Conservation (phyloP, 1,140 invertebrate species). For the Nylanderia fulva region DNA sequence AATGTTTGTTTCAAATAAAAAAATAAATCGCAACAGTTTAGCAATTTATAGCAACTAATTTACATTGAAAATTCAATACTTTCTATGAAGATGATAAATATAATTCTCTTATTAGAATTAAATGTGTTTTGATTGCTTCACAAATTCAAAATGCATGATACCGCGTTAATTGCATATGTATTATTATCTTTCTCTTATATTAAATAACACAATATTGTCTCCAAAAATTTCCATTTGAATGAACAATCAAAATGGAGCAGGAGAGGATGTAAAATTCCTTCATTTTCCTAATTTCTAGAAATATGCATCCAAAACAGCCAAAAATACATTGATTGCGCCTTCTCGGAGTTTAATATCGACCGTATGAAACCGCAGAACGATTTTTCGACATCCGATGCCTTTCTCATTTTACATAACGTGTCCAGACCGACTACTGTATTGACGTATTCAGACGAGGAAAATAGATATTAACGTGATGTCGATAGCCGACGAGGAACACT, state of each 20-base stretch:
- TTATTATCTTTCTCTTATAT: background rate
- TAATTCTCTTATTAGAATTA: background rate
- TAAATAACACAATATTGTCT: background rate
- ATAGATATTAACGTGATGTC: constrained; percentile 35
- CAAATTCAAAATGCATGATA: background rate
- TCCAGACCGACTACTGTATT: background rate
- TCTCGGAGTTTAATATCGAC: background rate
- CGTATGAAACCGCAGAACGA: background rate
- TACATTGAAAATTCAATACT: background rate
- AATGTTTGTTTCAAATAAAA: too few relatives aligned
- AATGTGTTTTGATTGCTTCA: background rate
- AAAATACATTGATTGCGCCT: background rate
- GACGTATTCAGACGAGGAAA: constrained; percentile 9
- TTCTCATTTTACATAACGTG: background rate
- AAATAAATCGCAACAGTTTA: background rate
- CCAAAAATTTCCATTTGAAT: background rate
- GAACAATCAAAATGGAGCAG: background rate
- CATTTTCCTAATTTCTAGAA: background rate
- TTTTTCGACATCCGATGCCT: too few relatives aligned
- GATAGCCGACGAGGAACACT: constrained; percentile 18
- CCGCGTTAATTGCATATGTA: background rate
- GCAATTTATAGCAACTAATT: background rate
- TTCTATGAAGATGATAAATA: background rate
- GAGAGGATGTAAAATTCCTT: too few relatives aligned
- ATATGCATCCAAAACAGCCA: background rate